These are phyloP conservation scores for Butorides virescens DNA, from an alignment of 2,113 vertebrate genomes.

Conservation along the genomic window DNA sequence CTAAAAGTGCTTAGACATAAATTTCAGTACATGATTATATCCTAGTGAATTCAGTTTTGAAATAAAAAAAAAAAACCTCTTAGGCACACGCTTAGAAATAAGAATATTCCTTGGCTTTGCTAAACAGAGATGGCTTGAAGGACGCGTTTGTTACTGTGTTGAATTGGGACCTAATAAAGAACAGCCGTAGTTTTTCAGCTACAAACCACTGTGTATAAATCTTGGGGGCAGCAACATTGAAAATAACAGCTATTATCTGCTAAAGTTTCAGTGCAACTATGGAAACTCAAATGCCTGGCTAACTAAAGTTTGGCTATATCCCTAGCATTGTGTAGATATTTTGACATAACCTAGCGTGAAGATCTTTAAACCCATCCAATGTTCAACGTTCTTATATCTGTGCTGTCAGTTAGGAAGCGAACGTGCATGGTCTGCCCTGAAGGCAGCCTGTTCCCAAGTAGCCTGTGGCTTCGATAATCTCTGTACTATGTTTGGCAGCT, in stretches of 20 bases:
- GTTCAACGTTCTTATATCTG: background rate
- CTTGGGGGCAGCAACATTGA: constrained; percentile 16
- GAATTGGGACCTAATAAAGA: constrained; percentile 44
- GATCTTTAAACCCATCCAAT: background rate
- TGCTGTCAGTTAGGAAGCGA: background rate
- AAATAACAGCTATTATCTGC: constrained; percentile 54
- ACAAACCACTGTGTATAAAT: constrained; percentile 44
- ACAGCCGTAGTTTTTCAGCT: constrained; percentile 38
- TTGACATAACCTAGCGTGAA: constrained; percentile 4
- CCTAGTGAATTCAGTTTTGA: background rate
- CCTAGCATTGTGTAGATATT: constrained; percentile 3
- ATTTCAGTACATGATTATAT: background rate
- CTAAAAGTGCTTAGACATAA: background rate
- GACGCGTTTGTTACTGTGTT: background rate
- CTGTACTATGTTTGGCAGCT: background rate
- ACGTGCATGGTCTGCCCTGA: background rate
- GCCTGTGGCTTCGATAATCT: background rate
- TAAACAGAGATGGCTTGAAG: constrained; percentile 23
- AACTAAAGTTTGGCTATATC: background rate
- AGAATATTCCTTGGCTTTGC: constrained; percentile 34
- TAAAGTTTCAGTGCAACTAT: constrained; percentile 18
- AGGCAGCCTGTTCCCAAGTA: background rate
- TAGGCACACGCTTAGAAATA: background rate
- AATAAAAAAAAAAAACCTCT: background rate
- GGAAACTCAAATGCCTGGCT: constrained; percentile 18